Percentiles rank a stretch among this genome's conserved stretches.
These are phyloP conservation scores for Brachystomella parvula DNA, from an alignment of 1,140 invertebrate genomes.

Conservation along the genomic window DNA sequence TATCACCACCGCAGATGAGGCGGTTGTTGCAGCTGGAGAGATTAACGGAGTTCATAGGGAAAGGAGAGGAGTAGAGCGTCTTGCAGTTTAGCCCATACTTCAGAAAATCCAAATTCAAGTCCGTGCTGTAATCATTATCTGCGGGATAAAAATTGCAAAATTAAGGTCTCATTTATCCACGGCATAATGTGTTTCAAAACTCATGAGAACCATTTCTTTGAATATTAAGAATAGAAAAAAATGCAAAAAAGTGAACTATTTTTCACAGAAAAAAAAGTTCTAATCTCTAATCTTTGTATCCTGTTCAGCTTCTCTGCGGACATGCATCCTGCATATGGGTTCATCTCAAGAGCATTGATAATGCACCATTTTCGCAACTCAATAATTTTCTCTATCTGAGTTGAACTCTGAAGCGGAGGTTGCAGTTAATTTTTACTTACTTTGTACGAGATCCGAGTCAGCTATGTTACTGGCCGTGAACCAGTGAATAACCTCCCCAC, in stretches of 20 bases:
- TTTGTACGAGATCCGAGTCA: not conserved
- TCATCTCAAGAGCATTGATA: too few relatives aligned
- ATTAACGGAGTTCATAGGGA: constrained; percentile 21
- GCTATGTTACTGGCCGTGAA: constrained; percentile 3
- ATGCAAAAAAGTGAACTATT: too few relatives aligned
- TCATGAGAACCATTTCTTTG: too few relatives aligned
- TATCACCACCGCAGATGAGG: constrained; percentile 18
- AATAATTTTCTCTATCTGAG: not conserved
- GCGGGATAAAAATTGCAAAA: too few relatives aligned
- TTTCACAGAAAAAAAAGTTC: too few relatives aligned
- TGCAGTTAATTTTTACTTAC: not conserved
- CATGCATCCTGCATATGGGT: too few relatives aligned
- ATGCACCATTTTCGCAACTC: too few relatives aligned
- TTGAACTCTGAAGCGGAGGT: not conserved
- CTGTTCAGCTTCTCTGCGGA: too few relatives aligned
- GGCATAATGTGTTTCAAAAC: too few relatives aligned
- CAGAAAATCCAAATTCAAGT: constrained; percentile 25
- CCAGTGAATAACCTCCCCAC: constrained; percentile 20
- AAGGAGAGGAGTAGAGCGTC: constrained; percentile 10
- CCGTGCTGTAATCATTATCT: not conserved
- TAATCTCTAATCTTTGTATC: too few relatives aligned
- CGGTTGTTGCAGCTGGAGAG: constrained; percentile 15
- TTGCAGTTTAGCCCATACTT: constrained; percentile 12
- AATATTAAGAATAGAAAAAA: too few relatives aligned
- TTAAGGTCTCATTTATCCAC: too few relatives aligned